These are phyloP conservation scores for Lynx canadensis DNA, from an alignment of 2,113 vertebrate genomes.

Conservation along the genomic window DNA sequence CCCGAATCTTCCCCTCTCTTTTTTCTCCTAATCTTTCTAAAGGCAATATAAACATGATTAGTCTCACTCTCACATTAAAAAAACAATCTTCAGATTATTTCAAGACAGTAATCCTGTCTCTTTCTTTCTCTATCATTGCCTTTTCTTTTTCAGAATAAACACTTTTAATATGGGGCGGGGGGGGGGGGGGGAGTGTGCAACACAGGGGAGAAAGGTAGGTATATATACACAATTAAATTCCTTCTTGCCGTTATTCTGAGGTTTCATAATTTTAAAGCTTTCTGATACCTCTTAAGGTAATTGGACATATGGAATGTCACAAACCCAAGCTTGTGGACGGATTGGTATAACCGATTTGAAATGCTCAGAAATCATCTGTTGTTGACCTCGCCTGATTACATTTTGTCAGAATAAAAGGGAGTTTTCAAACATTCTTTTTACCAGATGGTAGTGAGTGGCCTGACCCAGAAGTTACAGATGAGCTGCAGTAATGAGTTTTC, in stretches of 20 bases:
- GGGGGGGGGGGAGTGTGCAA: not conserved
- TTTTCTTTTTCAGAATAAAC: slow-evolving; percentile 59
- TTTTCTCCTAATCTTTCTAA: not conserved
- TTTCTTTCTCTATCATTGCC: not conserved
- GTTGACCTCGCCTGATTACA: slow-evolving; percentile 76
- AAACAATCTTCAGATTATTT: not conserved
- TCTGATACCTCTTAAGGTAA: slow-evolving; percentile 56
- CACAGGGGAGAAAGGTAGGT: not conserved
- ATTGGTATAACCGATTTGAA: slow-evolving; percentile 65
- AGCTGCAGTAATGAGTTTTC: slow-evolving; percentile 80
- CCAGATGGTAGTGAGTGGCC: slow-evolving; percentile 73
- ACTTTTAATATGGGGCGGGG: not conserved
- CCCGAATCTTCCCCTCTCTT: not conserved
- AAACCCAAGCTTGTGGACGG: slow-evolving; percentile 34
- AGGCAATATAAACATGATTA: slow-evolving; percentile 24
- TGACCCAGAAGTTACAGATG: slow-evolving; percentile 77
- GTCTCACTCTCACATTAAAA: not conserved
- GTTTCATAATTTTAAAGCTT: slow-evolving; percentile 65
- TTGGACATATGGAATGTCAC: slow-evolving; percentile 56
- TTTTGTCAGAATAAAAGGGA: slow-evolving; percentile 76
- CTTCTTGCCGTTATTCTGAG: slow-evolving; percentile 44
- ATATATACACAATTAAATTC: slow-evolving; percentile 38
- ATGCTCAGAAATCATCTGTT: slow-evolving; percentile 66
- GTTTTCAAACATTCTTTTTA: slow-evolving; percentile 74
- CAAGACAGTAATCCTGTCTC: slow-evolving; percentile 24